A percentile compares a stretch with the other conserved stretches of the same genome.
These are phyloP conservation scores for Podarcis muralis DNA, from an alignment of 2,113 vertebrate genomes.

Conservation along the genomic window DNA sequence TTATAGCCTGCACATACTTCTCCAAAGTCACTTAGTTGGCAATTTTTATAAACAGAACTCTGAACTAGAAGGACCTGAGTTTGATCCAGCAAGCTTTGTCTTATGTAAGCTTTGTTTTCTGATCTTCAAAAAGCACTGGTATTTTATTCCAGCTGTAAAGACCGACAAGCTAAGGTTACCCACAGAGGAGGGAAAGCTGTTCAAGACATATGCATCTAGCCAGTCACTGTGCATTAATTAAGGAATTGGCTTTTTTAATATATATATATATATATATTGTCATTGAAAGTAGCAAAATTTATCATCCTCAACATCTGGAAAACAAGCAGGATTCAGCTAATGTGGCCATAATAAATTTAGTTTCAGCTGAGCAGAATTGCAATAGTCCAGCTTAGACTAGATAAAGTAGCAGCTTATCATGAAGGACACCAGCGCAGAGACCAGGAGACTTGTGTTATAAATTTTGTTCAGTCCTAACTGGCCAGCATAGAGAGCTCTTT, in stretches of 20 bases:
- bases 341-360: conserved; percentile 34
- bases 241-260: too few species aligned
- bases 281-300: conserved; percentile 4
- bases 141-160: background rate
- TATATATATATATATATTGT: too few species aligned
- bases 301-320: conserved; percentile 50
- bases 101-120: background rate
- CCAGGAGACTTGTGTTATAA: background rate
- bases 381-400: too few species aligned
- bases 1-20: background rate
- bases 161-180: background rate
- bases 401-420: background rate
- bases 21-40: conserved; percentile 69
- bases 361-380: background rate
- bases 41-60: conserved; percentile 80
- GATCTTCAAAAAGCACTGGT: background rate
- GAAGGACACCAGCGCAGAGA: background rate
- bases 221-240: background rate
- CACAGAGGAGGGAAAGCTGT: background rate
- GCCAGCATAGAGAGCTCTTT: background rate
- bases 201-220: background rate
- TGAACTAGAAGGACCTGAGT: conserved; percentile 57
- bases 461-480: background rate
- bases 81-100: background rate
- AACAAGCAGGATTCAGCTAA: conserved; percentile 53